Base-by-base conservation (phyloP, 2,797 vertebrate species). In the Myotis planiceps region DNA sequence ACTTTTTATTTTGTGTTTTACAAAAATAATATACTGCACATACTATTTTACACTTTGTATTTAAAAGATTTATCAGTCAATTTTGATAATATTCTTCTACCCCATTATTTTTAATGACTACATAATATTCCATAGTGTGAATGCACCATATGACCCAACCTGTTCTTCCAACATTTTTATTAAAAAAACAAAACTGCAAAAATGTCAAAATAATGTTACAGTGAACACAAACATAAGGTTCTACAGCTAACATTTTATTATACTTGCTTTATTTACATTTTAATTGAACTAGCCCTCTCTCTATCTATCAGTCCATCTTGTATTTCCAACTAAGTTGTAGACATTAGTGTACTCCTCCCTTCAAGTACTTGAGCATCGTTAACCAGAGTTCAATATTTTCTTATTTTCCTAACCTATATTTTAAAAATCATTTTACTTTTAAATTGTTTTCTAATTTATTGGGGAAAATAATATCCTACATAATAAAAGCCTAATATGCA, bases 101-200 rank as follows among this genome's bases (percentile, higher is more conserved):
- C 21, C 9, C 34, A 12, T 71, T 84, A 34, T 51, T 92, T 82
- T 80, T 85, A 74, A 85, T 75, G 29, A 58, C 66, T 27, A 47
- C 4, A 9, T 74, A 68, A 39, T 88, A 84, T 94, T 68, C 8
- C 12, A 32, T 45, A 45, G 25, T 39, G 29, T 92, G 19, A 79
- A 39, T 87, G 12, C 21, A 71, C 13, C 29, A 74, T 72, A 23
- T 68, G n/a, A 60, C 14, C 13, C 32, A 74, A 37, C 42, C 66
- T 63, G 23, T 90, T 91, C 72, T 78, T 81, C 76, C 9, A 87
- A 25, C 4, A 42, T 84, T 84, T 84, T 80, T 53, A 51, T 84
- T 75, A 84, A 74, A 65, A 90, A 83, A 94, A 91, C 42, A 90
- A 90, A 92, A 89, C 49, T 42, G 84, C 6, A 53, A 72, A 88